Evolutionary conservation across 1,140 invertebrate species (phyloP), one percentile per base, ranked within the genome.

Genomic region (Drosophila malerkotliana): DNA sequence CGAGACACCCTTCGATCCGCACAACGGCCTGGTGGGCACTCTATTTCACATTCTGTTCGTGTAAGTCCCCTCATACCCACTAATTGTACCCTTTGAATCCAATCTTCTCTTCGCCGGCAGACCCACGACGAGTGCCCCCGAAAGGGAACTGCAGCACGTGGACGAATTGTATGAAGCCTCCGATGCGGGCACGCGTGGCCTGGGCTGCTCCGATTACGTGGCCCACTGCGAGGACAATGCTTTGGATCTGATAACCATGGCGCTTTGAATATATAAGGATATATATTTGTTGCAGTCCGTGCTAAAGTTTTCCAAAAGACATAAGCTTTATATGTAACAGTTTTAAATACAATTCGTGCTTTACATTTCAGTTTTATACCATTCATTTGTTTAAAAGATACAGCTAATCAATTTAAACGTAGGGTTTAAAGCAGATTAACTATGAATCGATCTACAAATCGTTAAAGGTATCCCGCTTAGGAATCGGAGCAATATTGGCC

Each of bases 41-140:
- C 85, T 93, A 68, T 81, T 93, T 26, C 92, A 93, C 81, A 91
- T 93, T 56, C 79, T 93, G 53, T 92, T 93, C 82, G 92, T 92
- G 93, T 93, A 91, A 92, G 92, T 88, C 9, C 1, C 34, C 52
- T 30, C 24, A 55, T 72, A 56, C 61, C 24, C 32, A 34, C 61
- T 15, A 51, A 18, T 44, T 44, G 41, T 30, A 10, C 48, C 15
- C 44, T 37, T n/a, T 37, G 44, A 47, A 10, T 47, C 18, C 26
- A 30, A 12, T 44, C 12, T 34, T 4, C 34, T 26, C 15, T 34
- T 63, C 26, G 3, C 4, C 26, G 28, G 26, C 58, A 87, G 82
- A 54, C 82, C 82, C 30, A 82, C 82, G 30, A 72, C 79, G 28
- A 88, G 83, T 81, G 64, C 62, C 28, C 64, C 75, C 24, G 82